Evolutionary conservation across 1,140 invertebrate genomes (phyloP).

Genomic region (Notospermus geniculatus): DNA sequence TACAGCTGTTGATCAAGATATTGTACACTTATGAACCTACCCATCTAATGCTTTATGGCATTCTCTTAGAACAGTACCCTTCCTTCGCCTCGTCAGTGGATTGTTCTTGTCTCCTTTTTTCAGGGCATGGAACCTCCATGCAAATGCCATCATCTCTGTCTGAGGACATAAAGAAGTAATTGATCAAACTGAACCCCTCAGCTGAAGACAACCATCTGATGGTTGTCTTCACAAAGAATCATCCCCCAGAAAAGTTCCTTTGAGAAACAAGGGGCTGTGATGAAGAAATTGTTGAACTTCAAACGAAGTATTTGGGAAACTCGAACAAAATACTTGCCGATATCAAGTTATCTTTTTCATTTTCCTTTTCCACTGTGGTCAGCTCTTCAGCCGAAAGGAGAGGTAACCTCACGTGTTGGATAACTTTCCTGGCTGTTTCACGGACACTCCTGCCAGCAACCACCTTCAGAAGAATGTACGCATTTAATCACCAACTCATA

Average conservation of each 20-base stretch:
- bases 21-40: too few species aligned
- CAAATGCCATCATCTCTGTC: constrained; percentile 41
- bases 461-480: constrained; percentile 31
- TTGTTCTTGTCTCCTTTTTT: constrained; percentile 42
- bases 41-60: constrained; percentile 26
- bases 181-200: too few species aligned
- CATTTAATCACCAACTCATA: too few species aligned
- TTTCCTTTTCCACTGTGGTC: constrained; percentile 44
- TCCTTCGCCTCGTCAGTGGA: constrained; percentile 34
- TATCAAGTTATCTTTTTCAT: constrained; percentile 47
- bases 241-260: too few species aligned
- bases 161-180: constrained; percentile 22
- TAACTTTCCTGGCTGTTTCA: constrained; percentile 37
- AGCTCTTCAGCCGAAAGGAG: constrained; percentile 48
- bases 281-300: too few species aligned
- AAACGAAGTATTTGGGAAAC: too few species aligned
- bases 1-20: too few species aligned
- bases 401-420: constrained; percentile 55
- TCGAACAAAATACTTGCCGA: constrained; percentile 35
- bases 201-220: too few species aligned
- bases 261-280: too few species aligned
- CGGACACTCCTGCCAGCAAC: constrained; percentile 35
- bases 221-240: too few species aligned
- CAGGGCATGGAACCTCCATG: constrained; percentile 50
- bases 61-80: constrained; percentile 42